These are phyloP conservation scores for Pomatorhinus ruficollis DNA, from an alignment of 2,113 vertebrate genomes.

Conservation along the genomic window DNA sequence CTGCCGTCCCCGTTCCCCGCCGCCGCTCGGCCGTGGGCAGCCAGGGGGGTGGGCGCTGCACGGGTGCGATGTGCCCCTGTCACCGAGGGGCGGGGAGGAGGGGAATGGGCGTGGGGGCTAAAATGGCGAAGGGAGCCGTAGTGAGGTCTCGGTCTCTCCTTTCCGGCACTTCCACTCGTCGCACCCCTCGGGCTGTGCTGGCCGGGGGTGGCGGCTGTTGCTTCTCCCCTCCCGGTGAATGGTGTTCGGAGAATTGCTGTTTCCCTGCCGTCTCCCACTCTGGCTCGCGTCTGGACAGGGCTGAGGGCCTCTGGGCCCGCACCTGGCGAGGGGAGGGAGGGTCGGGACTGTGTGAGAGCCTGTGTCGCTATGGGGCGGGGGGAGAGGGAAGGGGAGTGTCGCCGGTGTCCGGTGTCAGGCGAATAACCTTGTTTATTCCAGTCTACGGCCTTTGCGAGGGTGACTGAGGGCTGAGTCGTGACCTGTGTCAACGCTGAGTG, in stretches of 20 bases:
- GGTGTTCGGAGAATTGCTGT: background rate
- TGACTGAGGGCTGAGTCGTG: conserved; percentile 14
- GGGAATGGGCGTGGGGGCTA: conserved; percentile 56
- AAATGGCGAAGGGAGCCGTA: conserved; percentile 51
- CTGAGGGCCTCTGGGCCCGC: background rate
- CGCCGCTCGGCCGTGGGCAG: background rate
- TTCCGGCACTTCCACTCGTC: background rate
- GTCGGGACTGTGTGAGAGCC: background rate
- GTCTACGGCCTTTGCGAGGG: background rate
- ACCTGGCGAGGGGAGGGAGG: background rate
- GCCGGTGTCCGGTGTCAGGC: background rate
- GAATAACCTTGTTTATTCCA: conserved; percentile 56
- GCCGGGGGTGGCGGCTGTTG: background rate
- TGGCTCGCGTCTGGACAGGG: background rate
- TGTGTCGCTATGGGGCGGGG: background rate
- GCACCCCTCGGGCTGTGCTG: background rate
- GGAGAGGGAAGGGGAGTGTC: background rate
- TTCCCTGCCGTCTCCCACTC: background rate
- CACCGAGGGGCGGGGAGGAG: conserved; percentile 12
- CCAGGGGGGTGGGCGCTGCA: background rate
- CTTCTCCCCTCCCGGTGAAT: background rate
- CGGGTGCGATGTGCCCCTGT: background rate
- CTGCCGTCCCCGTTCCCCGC: background rate
- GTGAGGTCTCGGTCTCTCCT: background rate
- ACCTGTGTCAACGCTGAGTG: background rate